Conservation (phyloP, 2,888 invertebrate species). For the Metallyticus violacea region DNA sequence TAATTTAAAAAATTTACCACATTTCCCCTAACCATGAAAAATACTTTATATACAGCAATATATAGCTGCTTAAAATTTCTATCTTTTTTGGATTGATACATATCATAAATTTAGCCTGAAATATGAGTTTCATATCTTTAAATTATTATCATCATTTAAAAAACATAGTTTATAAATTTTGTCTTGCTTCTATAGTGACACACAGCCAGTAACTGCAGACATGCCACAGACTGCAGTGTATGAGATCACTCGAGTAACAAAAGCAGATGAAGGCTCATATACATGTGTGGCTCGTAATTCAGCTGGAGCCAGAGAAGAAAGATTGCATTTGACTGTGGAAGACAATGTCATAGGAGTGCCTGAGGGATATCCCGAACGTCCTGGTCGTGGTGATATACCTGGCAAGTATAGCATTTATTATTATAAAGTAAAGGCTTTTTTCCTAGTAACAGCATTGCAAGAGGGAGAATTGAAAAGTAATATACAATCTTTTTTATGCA, state of each 20-base stretch:
- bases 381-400: slow-evolving; percentile 46
- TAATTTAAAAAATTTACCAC: no score
- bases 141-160: background rate
- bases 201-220: slow-evolving; percentile 34
- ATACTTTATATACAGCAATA: no score
- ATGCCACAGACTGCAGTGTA: slow-evolving; percentile 47
- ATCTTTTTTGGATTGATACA: background rate
- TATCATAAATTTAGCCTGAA: background rate
- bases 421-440: background rate
- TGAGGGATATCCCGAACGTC: no score
- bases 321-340: slow-evolving; percentile 59
- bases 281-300: slow-evolving; percentile 65
- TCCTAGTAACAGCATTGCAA: no score
- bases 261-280: slow-evolving; percentile 67
- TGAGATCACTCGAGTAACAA: slow-evolving; percentile 56
- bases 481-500: no score
- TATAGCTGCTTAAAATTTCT: background rate
- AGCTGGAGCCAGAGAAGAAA: slow-evolving; percentile 62
- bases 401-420: slow-evolving; percentile 38
- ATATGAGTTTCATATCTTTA: background rate
- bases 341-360: slow-evolving; percentile 42
- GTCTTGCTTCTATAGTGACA: slow-evolving; percentile 23
- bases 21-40: no score
- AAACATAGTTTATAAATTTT: background rate
- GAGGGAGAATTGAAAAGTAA: no score